phyloP scores from a whole-genome alignment of 2,888 invertebrate species.

The Cephus sareptanus region DNA sequence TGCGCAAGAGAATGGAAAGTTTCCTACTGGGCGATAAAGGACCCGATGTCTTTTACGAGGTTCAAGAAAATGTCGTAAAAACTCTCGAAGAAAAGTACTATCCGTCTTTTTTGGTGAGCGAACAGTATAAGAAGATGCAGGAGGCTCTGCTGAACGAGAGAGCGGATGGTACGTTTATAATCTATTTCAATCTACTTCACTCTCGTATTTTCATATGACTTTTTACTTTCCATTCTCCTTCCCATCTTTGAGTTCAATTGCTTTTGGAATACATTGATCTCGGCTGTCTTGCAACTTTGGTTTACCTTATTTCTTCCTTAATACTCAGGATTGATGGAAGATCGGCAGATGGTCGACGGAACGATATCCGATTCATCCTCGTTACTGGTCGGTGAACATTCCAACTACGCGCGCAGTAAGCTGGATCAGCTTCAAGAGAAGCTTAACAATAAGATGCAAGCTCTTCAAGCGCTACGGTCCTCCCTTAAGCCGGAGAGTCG shows the following conservation, averaged over 20 bases:
- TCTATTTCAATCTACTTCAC: constrained; percentile 6
- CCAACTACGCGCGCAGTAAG: constrained; percentile 83
- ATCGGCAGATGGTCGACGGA: constrained; percentile 52
- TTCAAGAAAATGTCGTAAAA: constrained; percentile 83
- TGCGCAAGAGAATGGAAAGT: constrained; percentile 86
- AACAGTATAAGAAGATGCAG: constrained; percentile 82
- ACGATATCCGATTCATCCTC: constrained; percentile 53
- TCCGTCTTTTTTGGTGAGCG: constrained; percentile 87
- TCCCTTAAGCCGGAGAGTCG: constrained; percentile 87
- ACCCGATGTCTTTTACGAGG: constrained; percentile 88
- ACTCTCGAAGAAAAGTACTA: constrained; percentile 89
- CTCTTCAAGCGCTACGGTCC: constrained; percentile 83
- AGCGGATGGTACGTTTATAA: constrained; percentile 51
- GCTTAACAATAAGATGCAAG: constrained; percentile 84
- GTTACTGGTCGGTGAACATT: constrained; percentile 82
- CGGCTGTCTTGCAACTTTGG: no score
- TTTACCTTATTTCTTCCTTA: no score
- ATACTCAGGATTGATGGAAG: constrained; percentile 48
- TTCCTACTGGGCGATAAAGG: constrained; percentile 89
- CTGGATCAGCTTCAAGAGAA: constrained; percentile 86
- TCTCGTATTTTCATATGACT: constrained; percentile 14
- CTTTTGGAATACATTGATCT: no score
- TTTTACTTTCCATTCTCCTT: constrained; percentile 17
- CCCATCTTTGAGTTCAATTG: no score
- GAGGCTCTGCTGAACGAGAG: constrained; percentile 76